Conservation (phyloP, 2,888 invertebrate species). For the Helleia helle region DNA sequence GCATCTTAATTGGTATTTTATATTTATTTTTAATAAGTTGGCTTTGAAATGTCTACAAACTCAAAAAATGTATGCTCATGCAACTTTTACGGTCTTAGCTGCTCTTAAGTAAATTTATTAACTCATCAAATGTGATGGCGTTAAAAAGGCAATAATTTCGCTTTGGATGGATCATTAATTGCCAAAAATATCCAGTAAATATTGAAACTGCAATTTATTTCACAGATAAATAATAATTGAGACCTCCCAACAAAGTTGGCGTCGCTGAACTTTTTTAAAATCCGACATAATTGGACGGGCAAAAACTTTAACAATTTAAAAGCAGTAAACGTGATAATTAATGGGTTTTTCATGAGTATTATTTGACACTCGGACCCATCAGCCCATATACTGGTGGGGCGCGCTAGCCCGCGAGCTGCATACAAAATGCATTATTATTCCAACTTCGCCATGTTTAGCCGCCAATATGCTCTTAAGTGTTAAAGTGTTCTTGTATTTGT, state of each 20-base stretch:
- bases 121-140: no score
- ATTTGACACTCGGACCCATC: slow-evolving; percentile 24
- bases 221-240: background rate
- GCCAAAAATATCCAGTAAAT: no score
- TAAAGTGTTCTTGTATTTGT: slow-evolving; percentile 12
- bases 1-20: background rate
- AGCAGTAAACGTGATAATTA: slow-evolving; percentile 25
- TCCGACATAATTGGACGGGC: slow-evolving; percentile 4
- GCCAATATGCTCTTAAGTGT: slow-evolving; percentile 12
- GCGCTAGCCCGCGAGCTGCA: slow-evolving; percentile 23
- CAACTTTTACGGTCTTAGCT: no score
- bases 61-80: no score
- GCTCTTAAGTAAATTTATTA: no score
- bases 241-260: slow-evolving; percentile 2
- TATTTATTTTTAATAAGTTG: no score
- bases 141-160: no score
- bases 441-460: slow-evolving; percentile 8
- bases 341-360: slow-evolving; percentile 28
- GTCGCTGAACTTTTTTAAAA: background rate
- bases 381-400: slow-evolving; percentile 18
- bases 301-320: slow-evolving; percentile 19
- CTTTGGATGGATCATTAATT: no score
- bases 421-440: slow-evolving; percentile 24
- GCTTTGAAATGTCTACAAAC: no score
- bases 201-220: no score